Conservation (phyloP, 2,797 vertebrate species). For the Crax fasciolata region DNA sequence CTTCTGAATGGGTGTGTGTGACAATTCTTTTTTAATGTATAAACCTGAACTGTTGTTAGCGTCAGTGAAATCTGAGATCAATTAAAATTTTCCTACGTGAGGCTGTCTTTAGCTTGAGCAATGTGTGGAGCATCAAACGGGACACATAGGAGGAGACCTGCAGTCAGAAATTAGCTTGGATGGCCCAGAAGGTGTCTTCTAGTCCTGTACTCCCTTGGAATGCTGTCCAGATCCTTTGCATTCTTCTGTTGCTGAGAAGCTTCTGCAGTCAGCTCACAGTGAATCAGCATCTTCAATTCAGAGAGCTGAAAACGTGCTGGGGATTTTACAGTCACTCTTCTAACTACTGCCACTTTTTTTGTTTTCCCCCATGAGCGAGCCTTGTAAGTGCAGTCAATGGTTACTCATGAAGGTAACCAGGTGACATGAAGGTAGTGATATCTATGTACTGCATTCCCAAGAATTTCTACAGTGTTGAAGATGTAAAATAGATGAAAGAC, state of each 20-base stretch:
- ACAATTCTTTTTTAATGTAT: background rate
- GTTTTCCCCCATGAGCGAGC: background rate
- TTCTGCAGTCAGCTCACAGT: background rate
- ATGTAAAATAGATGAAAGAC: background rate
- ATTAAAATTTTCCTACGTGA: background rate
- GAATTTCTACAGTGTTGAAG: background rate
- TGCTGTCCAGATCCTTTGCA: background rate
- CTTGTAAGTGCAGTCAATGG: background rate
- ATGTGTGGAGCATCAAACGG: fast-evolving
- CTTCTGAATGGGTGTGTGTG: background rate
- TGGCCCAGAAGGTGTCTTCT: background rate
- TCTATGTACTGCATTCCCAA: background rate
- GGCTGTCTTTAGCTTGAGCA: background rate
- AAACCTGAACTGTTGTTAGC: background rate
- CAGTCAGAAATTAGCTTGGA: background rate
- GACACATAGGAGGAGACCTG: background rate
- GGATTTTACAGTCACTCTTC: background rate
- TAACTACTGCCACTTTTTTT: background rate
- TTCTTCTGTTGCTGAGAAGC: background rate
- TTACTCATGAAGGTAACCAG: background rate
- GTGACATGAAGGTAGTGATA: background rate
- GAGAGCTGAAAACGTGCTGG: background rate
- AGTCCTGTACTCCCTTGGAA: background rate
- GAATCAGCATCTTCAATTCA: background rate
- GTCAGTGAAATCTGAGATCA: background rate